Evolutionary conservation across 2,797 vertebrate species (phyloP).

Genomic region (Orestias chungarensis): DNA sequence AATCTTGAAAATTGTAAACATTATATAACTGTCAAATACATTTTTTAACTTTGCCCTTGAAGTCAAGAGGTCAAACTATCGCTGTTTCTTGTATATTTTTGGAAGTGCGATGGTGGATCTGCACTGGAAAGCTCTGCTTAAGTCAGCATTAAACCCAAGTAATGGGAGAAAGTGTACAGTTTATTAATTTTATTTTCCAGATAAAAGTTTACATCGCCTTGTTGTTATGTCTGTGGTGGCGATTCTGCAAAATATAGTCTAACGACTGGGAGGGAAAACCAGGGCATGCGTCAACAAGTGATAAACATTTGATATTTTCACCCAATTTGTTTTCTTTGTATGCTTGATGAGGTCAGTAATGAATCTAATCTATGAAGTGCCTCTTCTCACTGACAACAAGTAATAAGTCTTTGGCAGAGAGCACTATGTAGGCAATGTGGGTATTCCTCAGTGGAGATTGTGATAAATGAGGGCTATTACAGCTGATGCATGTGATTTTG

Average conservation of each 20-base stretch:
- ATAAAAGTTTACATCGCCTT: constrained; percentile 46
- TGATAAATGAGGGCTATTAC: constrained; percentile 68
- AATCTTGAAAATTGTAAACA: too few relatives aligned
- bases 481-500: constrained; percentile 59
- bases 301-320: constrained; percentile 68
- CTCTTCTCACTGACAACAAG: constrained; percentile 47
- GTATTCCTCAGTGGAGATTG: constrained; percentile 46
- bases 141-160: constrained; percentile 62
- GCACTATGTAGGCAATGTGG: constrained; percentile 27
- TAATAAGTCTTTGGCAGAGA: constrained; percentile 51
- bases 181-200: constrained; percentile 73
- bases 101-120: constrained; percentile 8
- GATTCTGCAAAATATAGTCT: constrained; percentile 53
- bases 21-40: too few relatives aligned
- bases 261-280: constrained; percentile 45
- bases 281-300: constrained; percentile 62
- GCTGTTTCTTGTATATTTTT: constrained; percentile 21
- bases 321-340: constrained; percentile 65
- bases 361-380: constrained; percentile 63
- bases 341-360: constrained; percentile 68
- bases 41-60: constrained; percentile 18
- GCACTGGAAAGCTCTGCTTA: constrained; percentile 41
- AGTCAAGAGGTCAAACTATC: constrained; percentile 33
- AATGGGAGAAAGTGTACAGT: constrained; percentile 64
- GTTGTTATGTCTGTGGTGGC: constrained; percentile 24